These are phyloP conservation scores for Meta bourneti DNA, from an alignment of 2,888 invertebrate species.

Conservation along the genomic window DNA sequence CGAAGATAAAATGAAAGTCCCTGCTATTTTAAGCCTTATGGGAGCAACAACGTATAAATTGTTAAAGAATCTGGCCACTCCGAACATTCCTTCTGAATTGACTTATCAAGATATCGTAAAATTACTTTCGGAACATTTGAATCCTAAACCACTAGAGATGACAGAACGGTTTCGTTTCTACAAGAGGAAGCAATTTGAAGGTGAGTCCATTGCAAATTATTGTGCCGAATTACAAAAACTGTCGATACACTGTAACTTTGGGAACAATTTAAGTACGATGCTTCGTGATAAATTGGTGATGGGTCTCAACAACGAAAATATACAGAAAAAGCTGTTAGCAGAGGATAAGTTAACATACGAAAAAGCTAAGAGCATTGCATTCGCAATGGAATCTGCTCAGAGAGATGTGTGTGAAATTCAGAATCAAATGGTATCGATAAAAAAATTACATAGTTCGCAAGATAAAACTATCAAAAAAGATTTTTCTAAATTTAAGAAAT, in stretches of 20 bases:
- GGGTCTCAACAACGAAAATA: conserved; percentile 29
- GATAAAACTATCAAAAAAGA: conserved; percentile 27
- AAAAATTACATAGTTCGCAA: conserved; percentile 33
- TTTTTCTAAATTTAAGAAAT: conserved; percentile 38
- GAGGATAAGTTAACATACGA: conserved; percentile 37
- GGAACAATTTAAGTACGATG: conserved; percentile 64
- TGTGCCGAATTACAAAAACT: conserved; percentile 65
- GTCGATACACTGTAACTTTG: conserved; percentile 59
- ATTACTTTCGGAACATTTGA: conserved; percentile 65
- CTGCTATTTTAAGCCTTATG: conserved; percentile 63
- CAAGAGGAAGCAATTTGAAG: conserved; percentile 62
- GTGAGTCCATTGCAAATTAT: conserved; percentile 62
- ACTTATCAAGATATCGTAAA: conserved; percentile 62
- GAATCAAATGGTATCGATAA: conserved; percentile 36
- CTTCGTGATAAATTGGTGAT: conserved; percentile 63
- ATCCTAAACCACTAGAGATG: conserved; percentile 63
- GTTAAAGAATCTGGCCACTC: conserved; percentile 66
- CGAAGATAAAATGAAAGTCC: conserved; percentile 62
- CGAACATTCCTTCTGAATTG: conserved; percentile 63
- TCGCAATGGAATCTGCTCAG: conserved; percentile 37
- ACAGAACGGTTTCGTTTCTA: conserved; percentile 63
- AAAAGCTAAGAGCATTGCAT: conserved; percentile 35
- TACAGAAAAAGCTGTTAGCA: conserved; percentile 38
- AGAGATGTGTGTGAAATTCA: conserved; percentile 34
- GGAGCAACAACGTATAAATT: conserved; percentile 65